Conservation (phyloP, 53 echinoderm and acorn worm genomes). For the Echinometra lucunter region DNA sequence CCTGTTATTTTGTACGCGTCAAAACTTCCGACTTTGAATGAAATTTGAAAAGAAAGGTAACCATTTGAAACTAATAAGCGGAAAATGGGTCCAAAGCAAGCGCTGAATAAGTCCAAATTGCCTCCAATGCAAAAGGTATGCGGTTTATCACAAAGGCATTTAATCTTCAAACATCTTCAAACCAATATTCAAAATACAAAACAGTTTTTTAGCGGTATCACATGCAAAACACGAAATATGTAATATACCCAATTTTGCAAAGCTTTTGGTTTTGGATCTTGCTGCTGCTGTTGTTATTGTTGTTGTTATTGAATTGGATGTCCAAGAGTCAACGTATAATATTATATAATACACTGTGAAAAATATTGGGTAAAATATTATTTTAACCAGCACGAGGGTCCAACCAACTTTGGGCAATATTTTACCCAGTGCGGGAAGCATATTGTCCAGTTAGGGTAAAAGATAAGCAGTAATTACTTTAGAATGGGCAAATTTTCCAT, state of each 20-base stretch:
- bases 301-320: too few species aligned
- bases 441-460: too few species aligned
- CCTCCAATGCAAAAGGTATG: slow-evolving; percentile 51
- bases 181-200: neutral
- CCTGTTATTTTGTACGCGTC: slow-evolving; percentile 66
- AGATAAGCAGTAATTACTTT: too few species aligned
- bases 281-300: too few species aligned
- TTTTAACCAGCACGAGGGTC: too few species aligned
- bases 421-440: too few species aligned
- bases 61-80: slow-evolving; percentile 55
- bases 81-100: slow-evolving; percentile 64
- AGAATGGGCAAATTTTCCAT: too few species aligned
- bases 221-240: slow-evolving; percentile 15
- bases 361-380: too few species aligned
- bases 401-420: too few species aligned
- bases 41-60: slow-evolving; percentile 58
- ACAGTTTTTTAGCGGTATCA: slow-evolving; percentile 29
- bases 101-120: slow-evolving; percentile 53
- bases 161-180: slow-evolving; percentile 54
- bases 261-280: neutral
- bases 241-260: neutral
- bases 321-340: too few species aligned
- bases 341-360: too few species aligned
- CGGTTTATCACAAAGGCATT: slow-evolving; percentile 61
- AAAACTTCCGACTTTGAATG: slow-evolving; percentile 66